Conservation (phyloP, 1,140 invertebrate species). For the Neodiprion fabricii region DNA sequence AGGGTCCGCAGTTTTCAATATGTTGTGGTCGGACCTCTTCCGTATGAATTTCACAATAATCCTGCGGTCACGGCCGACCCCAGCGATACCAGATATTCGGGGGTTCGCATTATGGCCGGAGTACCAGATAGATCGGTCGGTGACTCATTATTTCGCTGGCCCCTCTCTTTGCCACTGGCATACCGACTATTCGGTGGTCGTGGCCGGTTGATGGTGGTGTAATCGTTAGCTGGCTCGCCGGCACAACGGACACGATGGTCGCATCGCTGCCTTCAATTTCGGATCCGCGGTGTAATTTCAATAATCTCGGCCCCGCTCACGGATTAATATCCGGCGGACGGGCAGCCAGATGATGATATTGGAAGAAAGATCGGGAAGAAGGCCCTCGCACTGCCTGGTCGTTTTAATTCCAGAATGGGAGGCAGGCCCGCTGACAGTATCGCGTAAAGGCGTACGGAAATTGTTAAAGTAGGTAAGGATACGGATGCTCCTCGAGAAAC, state of each 20-base stretch:
- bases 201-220: background rate
- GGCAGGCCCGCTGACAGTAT: constrained; percentile 18
- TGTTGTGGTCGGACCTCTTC: constrained; percentile 9
- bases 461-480: no score
- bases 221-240: constrained; percentile 26
- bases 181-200: background rate
- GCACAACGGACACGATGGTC: background rate
- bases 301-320: constrained; percentile 43
- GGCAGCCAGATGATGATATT: constrained; percentile 12
- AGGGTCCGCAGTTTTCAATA: constrained; percentile 11
- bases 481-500: no score
- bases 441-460: no score
- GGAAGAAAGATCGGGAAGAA: background rate
- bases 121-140: constrained; percentile 37
- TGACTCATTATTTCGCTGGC: constrained; percentile 56
- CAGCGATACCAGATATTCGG: constrained; percentile 40
- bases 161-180: constrained; percentile 34
- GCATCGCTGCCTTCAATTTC: constrained; percentile 32
- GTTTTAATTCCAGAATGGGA: background rate
- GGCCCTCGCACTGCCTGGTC: background rate
- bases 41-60: constrained; percentile 32
- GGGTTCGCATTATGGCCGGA: constrained; percentile 37
- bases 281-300: constrained; percentile 47
- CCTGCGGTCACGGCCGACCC: constrained; percentile 20
- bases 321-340: constrained; percentile 40